phyloP scores from a whole-genome alignment of 2,113 vertebrate genomes.

The Zingel zingel region DNA sequence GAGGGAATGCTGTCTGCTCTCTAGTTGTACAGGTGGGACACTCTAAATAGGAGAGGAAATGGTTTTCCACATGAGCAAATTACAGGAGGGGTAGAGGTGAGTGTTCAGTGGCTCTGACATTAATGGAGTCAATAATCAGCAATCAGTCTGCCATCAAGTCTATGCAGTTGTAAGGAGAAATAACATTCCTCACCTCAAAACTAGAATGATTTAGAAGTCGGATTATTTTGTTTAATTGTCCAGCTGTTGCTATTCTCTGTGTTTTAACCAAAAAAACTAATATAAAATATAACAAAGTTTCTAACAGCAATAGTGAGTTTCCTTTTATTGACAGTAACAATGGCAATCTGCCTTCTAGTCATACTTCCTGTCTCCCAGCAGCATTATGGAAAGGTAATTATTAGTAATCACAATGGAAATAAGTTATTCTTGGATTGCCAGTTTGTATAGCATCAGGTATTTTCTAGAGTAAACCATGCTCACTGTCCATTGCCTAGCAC shows the following conservation, averaged over 20 bases:
- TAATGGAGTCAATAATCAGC: slow-evolving; percentile 53
- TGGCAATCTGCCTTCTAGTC: not conserved
- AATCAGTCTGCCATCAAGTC: slow-evolving; percentile 30
- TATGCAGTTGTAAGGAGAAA: not conserved
- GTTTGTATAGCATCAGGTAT: slow-evolving; percentile 72
- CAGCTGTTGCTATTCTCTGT: not conserved
- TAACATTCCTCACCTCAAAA: not conserved
- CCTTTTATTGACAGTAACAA: not conserved
- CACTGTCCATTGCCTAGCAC: slow-evolving; percentile 54
- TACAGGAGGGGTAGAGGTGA: slow-evolving; percentile 45
- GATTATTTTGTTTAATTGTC: slow-evolving; percentile 10
- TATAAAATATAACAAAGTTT: not conserved
- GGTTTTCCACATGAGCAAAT: slow-evolving; percentile 61
- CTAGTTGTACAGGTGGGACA: slow-evolving; percentile 24
- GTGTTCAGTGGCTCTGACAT: slow-evolving; percentile 28
- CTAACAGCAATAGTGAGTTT: not conserved
- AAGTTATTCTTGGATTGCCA: slow-evolving; percentile 66
- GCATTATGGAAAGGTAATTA: slow-evolving; percentile 33
- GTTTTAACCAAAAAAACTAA: not conserved
- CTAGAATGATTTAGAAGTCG: not conserved
- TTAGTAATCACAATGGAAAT: slow-evolving; percentile 57
- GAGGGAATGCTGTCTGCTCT: slow-evolving; percentile 1
- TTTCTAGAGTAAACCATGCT: slow-evolving; percentile 74
- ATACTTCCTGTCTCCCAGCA: slow-evolving; percentile 11
- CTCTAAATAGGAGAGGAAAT: slow-evolving; percentile 53